phyloP scores from a whole-genome alignment of 2,113 vertebrate genomes.

The Xenus cinereus region DNA sequence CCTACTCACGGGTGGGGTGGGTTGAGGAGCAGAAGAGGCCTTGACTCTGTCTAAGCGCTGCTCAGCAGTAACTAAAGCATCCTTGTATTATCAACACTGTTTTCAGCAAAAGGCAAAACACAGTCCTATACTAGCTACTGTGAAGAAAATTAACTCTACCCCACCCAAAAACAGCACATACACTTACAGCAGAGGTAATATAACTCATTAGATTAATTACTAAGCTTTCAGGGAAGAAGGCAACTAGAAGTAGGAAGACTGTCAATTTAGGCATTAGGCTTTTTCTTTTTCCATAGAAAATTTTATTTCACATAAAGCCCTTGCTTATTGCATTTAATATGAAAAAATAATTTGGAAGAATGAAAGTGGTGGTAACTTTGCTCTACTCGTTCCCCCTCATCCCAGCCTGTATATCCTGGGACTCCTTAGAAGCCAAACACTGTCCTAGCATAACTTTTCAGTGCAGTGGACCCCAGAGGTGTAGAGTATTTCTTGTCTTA shows the following conservation, averaged over 20 bases:
- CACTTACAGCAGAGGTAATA: not conserved
- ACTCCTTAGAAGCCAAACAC: not conserved
- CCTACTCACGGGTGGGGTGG: not conserved
- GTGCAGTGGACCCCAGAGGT: not conserved
- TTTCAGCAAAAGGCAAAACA: not conserved
- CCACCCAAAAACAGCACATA: not conserved
- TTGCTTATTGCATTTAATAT: not conserved
- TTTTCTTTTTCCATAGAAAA: not conserved
- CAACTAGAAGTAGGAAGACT: fast-evolving
- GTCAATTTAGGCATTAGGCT: not conserved
- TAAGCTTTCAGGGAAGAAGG: not conserved
- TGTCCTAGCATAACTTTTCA: not conserved
- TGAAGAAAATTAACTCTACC: not conserved
- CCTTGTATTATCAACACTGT: not conserved
- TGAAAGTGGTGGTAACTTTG: not conserved
- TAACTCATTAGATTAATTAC: not conserved
- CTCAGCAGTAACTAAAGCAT: not conserved
- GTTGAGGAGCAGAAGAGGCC: not conserved
- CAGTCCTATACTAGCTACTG: not conserved
- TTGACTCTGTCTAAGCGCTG: not conserved
- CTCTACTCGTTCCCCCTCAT: fast-evolving
- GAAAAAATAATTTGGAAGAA: not conserved
- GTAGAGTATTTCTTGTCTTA: not conserved
- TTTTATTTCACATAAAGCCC: not conserved
- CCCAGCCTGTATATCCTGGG: not conserved